phyloP scores from a whole-genome alignment of 2,797 vertebrate genomes.

The Pantherophis alleghaniensis region DNA sequence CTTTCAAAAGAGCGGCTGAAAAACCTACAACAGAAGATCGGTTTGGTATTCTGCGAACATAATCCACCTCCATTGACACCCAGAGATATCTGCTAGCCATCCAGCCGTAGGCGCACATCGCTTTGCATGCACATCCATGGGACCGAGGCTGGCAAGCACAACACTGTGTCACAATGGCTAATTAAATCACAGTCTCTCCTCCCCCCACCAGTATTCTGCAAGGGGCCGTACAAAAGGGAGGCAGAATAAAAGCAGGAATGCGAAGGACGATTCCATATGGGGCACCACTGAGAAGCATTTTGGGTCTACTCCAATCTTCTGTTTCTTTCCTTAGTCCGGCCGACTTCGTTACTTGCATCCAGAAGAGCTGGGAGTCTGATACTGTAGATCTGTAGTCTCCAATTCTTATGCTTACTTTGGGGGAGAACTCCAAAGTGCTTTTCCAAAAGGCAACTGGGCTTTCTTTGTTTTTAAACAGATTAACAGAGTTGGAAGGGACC shows the following conservation, averaged over 20 bases:
- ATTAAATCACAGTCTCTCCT: conserved; percentile 26
- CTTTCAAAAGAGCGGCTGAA: conserved; percentile 52
- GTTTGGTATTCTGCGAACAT: conserved; percentile 55
- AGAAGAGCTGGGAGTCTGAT: neutral
- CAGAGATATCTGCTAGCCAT: conserved; percentile 41
- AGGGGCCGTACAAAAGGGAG: conserved; percentile 6
- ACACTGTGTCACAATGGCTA: conserved; percentile 2
- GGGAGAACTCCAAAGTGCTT: neutral
- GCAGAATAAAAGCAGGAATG: conserved; percentile 3
- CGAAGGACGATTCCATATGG: neutral
- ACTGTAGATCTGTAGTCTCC: neutral
- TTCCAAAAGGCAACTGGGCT: neutral
- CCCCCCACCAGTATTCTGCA: neutral
- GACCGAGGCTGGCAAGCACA: conserved; percentile 26
- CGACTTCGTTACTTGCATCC: neutral
- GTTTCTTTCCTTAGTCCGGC: neutral
- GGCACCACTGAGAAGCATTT: neutral
- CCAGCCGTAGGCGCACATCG: neutral
- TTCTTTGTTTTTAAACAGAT: neutral
- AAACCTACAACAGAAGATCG: conserved; percentile 35
- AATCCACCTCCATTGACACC: conserved; percentile 54
- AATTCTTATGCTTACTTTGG: too few species aligned
- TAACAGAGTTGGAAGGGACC: too few species aligned
- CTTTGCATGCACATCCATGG: neutral
- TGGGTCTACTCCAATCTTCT: neutral